Evolutionary conservation across 2,888 invertebrate species (phyloP), one percentile per base, ranked within the genome.

Genomic region (Scaptomyza caliginosa): DNA sequence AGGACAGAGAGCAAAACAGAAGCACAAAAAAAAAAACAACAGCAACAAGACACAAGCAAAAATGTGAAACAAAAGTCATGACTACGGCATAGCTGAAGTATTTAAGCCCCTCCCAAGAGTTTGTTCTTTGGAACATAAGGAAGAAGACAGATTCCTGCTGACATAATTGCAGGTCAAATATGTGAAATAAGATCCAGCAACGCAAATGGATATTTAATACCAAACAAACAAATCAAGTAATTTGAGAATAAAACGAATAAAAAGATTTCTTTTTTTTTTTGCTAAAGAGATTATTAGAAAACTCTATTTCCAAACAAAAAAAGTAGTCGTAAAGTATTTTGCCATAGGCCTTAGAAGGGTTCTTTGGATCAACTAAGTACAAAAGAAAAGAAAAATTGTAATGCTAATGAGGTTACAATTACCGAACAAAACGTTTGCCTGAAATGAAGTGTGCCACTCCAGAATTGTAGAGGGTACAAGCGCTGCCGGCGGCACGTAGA

Each of bases 1-100:
- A 76, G 80, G 67, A n/a, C 48, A 74, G 55, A 63, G 63, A 66
- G 68, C 79, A 59, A 70, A 79, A 81, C 86, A 86, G 80, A 76
- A 86, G 83, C 80, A 64, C 74, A 62, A 56, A 21, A 46, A 39
- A 16, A 11, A n/a, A 36, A 19, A 58, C 42, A 43, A 40, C 28
- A 11, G 3, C n/a, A n/a, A n/a, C n/a, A n/a, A 3, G 11, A 28
- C 10, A 28, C 26, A 28, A 28, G 8, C 26, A 65, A 30, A 17
- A n/a, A 39, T 19, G n/a, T 38, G n/a, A 56, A 63, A 60, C 51
- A 60, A 57, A 56, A 60, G 49, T 34, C 43, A 30, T 43, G 24
- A 58, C 42, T 58, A 58, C 58, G 67, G 58, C 67, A 51, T 55
- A 46, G 26, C 32, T 36, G 58, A 64, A 64, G 23, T 55, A 56